These are phyloP conservation scores for Bolinopsis microptera DNA, from an alignment of 37 sponge, comb jelly and placozoan species.

Conservation along the genomic window DNA sequence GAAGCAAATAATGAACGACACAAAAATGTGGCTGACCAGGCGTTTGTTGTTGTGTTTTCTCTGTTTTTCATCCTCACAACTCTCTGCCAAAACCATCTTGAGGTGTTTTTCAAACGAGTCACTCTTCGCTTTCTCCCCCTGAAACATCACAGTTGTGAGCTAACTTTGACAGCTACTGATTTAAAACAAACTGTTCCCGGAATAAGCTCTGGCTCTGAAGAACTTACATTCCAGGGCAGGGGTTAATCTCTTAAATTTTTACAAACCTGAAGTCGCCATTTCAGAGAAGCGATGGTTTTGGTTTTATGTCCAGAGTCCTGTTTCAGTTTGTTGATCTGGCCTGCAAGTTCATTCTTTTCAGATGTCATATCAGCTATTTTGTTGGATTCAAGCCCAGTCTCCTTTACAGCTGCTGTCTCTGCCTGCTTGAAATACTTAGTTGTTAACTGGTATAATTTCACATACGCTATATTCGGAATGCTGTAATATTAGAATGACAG, in stretches of 20 bases:
- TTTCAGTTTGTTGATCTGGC: not conserved
- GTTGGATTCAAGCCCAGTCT: too few species aligned
- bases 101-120: not conserved
- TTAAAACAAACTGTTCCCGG: not conserved
- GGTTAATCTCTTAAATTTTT: not conserved
- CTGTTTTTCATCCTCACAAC: conserved; percentile 25
- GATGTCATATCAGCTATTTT: not conserved
- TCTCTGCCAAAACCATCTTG: not conserved
- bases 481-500: too few species aligned
- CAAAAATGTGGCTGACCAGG: too few species aligned
- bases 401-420: not conserved
- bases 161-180: not conserved
- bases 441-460: too few species aligned
- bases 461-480: too few species aligned
- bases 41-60: conserved; percentile 11
- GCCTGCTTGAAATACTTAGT: too few species aligned
- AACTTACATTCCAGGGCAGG: too few species aligned
- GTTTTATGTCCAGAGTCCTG: not conserved
- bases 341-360: not conserved
- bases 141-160: too few species aligned
- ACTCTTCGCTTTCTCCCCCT: conserved; percentile 41
- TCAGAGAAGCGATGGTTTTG: not conserved
- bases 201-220: too few species aligned
- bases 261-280: not conserved
- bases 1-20: too few species aligned